Evolutionary conservation across 2,888 invertebrate species (phyloP).

Genomic region (Cordilura impudica): DNA sequence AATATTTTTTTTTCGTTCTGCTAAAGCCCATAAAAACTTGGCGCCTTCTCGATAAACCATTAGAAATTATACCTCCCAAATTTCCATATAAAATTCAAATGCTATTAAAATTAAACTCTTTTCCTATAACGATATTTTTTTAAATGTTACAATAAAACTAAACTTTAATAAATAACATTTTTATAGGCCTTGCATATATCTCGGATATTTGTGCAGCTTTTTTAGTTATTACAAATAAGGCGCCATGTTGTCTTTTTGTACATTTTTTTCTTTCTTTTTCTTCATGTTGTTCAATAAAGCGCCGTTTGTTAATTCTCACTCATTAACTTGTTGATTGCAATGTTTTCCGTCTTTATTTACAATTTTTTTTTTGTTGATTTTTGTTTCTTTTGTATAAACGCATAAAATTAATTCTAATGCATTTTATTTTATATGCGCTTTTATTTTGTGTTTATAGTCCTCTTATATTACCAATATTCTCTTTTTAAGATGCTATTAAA

Average conservation of each 20-base stretch:
- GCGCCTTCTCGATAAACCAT: not conserved
- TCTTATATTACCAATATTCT: not conserved
- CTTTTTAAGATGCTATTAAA: not conserved
- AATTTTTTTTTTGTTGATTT: not conserved
- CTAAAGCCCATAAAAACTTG: not conserved
- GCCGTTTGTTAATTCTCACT: not conserved
- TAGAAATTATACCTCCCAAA: not conserved
- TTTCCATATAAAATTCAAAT: not conserved
- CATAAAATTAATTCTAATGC: conserved; percentile 55
- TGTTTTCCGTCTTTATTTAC: too few relatives aligned
- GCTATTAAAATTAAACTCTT: not conserved
- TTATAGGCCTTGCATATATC: not conserved
- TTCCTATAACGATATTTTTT: not conserved
- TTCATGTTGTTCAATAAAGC: too few relatives aligned
- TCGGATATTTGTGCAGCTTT: not conserved
- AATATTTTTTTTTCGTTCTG: not conserved
- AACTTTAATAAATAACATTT: not conserved
- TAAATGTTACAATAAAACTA: not conserved
- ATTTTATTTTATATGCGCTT: not conserved
- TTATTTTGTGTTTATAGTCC: not conserved
- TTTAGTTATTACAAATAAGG: not conserved
- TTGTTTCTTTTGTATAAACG: conserved; percentile 19
- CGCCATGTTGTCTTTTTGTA: not conserved
- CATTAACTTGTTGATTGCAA: not conserved
- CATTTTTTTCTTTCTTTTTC: too few relatives aligned